phyloP scores from a whole-genome alignment of 2,888 invertebrate species.

The Ormyrus nitidulus region DNA sequence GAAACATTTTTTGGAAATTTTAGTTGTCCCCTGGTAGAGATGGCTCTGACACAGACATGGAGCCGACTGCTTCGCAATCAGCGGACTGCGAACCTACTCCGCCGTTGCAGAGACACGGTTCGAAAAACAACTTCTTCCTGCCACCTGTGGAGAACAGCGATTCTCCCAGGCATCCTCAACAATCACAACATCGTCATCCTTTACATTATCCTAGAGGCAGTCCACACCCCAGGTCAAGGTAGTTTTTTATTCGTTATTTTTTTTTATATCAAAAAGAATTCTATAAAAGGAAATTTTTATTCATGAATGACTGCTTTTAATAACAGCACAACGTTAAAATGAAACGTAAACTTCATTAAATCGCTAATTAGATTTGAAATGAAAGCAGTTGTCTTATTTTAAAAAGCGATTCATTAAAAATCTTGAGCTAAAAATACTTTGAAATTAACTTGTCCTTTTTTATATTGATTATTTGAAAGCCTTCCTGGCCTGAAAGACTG shows the following conservation, averaged over 20 bases:
- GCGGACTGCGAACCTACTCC: conserved; percentile 96
- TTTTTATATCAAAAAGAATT: too few species aligned
- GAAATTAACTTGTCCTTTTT: conserved; percentile 1
- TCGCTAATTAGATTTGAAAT: too few species aligned
- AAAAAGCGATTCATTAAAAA: neutral
- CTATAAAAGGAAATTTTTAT: too few species aligned
- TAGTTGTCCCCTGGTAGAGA: conserved; percentile 91
- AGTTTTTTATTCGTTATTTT: conserved; percentile 52
- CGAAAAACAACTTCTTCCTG: conserved; percentile 91
- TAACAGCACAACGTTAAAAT: too few species aligned
- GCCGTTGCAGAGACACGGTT: conserved; percentile 88
- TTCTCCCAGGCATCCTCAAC: conserved; percentile 75
- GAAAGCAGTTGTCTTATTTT: neutral
- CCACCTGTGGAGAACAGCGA: conserved; percentile 80
- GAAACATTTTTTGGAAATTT: conserved; percentile 43
- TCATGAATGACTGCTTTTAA: too few species aligned
- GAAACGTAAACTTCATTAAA: too few species aligned
- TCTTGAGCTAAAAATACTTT: neutral
- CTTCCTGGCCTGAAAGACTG: conserved; percentile 7
- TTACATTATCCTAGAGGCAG: conserved; percentile 85
- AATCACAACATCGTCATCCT: conserved; percentile 75
- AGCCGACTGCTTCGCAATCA: conserved; percentile 92
- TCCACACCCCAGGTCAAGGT: conserved; percentile 87
- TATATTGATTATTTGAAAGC: conserved; percentile 30
- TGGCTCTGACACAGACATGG: conserved; percentile 89